Base-by-base conservation (phyloP, 2,113 vertebrate species). In the Anseranas semipalmata region DNA sequence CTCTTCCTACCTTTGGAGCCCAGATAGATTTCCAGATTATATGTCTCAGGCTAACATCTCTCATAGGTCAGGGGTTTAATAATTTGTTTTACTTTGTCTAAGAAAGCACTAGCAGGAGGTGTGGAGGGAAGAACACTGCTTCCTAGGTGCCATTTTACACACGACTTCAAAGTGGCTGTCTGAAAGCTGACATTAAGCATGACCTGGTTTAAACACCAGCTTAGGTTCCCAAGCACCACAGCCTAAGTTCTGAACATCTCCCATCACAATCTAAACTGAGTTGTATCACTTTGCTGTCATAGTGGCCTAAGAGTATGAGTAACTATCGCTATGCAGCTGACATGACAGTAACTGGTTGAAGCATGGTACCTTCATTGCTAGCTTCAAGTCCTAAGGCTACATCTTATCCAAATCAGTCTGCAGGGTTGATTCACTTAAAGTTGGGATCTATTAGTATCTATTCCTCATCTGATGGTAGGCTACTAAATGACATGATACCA, bases 341-440 rank as follows among this genome's bases (percentile, higher is more conserved):
- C 48, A 37, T 28, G 25, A 30, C 45, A 66, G 27, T 20, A 46
- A 59, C 41, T 63, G 59, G 3, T 60, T 39, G 25, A 48, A 17
- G 17, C 50, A 6, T 1, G 1, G 25, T 3, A 8, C 45, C 43
- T 24, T 21, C 72, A 39, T 2, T 2, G 1, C 66, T n/a, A 0
- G 4, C 58, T 77, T 30, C 62, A 5, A 39, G 22, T 15, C 62
- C 37, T 12, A 4, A 33, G 43, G 2, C 35, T 53, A 55, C 45
- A 3, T 37, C 45, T 78, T 37, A 39, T 1, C 48, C 60, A 2
- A 52, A 48, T 22, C 79, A 4, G 1, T 39, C 66, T 4, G 12
- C 58, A 90, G 71, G 58, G 45, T 6, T 58, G 43, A 76, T 89
- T 70, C 92, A 68, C 87, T 37, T 12, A 21, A 70, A 71, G 45